Evolutionary conservation across 2,113 vertebrate genomes (phyloP).

Genomic region (Heterochromis multidens): DNA sequence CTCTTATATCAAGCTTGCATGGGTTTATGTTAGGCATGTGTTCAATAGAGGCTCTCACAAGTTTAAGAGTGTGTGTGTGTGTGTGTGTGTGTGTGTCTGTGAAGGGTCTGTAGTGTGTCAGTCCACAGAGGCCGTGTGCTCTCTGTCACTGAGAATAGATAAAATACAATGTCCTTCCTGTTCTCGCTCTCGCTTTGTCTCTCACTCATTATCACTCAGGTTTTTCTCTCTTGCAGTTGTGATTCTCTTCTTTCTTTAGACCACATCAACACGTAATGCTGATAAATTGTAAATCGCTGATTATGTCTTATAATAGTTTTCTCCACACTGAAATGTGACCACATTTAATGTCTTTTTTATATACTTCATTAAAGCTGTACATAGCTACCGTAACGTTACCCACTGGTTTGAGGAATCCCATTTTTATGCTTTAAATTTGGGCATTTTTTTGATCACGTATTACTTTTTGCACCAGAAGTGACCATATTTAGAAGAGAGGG

Average conservation of each 20-base stretch:
- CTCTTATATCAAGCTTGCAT: neutral
- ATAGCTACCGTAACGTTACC: neutral
- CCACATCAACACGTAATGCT: neutral
- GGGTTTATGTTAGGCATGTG: neutral
- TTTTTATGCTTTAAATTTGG: neutral
- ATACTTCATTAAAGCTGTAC: neutral
- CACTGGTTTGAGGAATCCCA: neutral
- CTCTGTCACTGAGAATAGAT: constrained; percentile 48
- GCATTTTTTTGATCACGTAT: rapidly evolving
- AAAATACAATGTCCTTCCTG: constrained; percentile 58
- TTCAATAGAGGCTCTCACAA: neutral
- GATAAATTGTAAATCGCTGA: neutral
- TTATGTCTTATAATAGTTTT: neutral
- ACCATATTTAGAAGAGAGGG: no score
- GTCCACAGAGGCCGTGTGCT: constrained; percentile 23
- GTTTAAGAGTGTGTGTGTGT: neutral
- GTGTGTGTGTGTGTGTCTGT: neutral
- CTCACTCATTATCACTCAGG: neutral
- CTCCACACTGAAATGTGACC: rapidly evolving
- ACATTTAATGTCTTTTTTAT: neutral
- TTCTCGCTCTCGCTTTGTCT: constrained; percentile 23
- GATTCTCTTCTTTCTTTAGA: neutral
- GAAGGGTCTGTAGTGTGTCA: constrained; percentile 52
- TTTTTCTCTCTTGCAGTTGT: neutral
- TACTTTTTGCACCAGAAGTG: neutral